phyloP scores from a whole-genome alignment of 2,113 vertebrate genomes.

The Neodon shergylaensis region DNA sequence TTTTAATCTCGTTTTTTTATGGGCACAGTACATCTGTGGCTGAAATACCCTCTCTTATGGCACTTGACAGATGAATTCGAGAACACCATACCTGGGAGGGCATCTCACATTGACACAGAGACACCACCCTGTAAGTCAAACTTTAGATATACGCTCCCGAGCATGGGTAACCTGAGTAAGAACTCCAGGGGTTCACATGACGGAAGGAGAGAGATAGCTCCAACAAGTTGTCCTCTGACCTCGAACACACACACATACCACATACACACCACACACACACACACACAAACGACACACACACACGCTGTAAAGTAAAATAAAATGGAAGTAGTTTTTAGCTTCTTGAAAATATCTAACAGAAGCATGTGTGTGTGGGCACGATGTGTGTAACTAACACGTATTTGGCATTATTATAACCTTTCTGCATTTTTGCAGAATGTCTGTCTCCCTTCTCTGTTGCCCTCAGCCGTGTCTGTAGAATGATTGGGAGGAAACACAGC shows the following conservation, averaged over 20 bases:
- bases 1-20: constrained; percentile 2
- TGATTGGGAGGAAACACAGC: neutral
- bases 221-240: neutral
- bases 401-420: neutral
- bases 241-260: neutral
- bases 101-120: neutral
- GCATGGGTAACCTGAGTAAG: neutral
- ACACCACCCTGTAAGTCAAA: neutral
- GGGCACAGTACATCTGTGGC: neutral
- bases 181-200: neutral
- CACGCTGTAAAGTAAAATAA: neutral
- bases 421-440: neutral
- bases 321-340: neutral
- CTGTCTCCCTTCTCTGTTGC: neutral
- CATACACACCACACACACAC: neutral
- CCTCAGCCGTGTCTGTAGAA: neutral
- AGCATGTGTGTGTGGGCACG: neutral
- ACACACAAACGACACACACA: neutral
- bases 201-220: neutral
- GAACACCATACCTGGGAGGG: neutral
- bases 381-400: neutral
- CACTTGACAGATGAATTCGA: neutral
- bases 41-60: neutral
- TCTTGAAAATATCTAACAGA: neutral
- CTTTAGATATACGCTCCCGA: neutral